Evolutionary conservation across 2,797 vertebrate genomes (phyloP), one percentile per base, ranked within the genome.

Genomic region (Acropternis orthonyx): DNA sequence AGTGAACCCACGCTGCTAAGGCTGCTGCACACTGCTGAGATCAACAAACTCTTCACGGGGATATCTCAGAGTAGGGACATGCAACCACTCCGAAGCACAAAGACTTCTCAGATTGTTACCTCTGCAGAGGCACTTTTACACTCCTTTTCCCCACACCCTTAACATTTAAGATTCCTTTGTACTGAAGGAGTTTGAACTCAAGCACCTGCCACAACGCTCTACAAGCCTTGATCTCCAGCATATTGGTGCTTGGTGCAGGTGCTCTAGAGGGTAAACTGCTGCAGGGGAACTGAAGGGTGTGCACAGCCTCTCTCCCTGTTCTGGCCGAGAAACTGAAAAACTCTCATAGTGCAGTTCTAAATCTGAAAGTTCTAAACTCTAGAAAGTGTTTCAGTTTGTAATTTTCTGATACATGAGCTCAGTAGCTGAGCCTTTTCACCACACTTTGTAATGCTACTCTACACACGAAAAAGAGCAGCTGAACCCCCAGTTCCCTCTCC

Each of bases 211-310:
- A 22, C 43, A n/a, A 4, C 4, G 7, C 51, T 55, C 67, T 16
- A 0, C 2, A 6, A 74, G 61, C 79, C 5, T 49, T 78, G 27
- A 30, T 39, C 23, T 55, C 39, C 3, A 6, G 79, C 0, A 0
- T 19, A 12, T 5, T 26, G 3, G 41, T 39, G 73, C 44, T 84
- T 43, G 0, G 1, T 62, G 88, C 41, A 44, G 79, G 56, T 39
- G 27, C 66, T 86, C 58, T 9, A 18, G 48, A 66, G 41, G 6
- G 13, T 27, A 48, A 83, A 16, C n/a, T 10, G 41, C 68, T 52
- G 69, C 22, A 30, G 58, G n/a, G 54, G 51, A 72, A 17, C 49
- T 26, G 41, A 19, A 36, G 27, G 14, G 10, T 10, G 23, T 27
- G 27, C 34, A 14, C 27, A 58, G 77, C 66, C 24, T 21, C 39